Evolutionary conservation across 35 echinoderm and acorn worm species (phyloP).

Genomic region (Strongylocentrotus purpuratus): DNA sequence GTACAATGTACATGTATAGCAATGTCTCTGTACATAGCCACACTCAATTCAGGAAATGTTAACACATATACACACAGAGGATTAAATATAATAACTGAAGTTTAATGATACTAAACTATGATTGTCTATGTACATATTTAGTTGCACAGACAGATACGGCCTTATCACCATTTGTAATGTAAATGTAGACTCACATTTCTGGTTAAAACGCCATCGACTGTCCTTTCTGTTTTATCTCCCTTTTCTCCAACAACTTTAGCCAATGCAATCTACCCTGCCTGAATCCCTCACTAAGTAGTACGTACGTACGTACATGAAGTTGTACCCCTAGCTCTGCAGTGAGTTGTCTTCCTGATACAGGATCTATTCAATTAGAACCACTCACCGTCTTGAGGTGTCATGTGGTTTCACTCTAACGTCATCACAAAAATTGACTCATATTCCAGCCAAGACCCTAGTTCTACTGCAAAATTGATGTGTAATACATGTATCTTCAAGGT

Average conservation of each 20-base stretch:
- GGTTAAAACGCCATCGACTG: not conserved
- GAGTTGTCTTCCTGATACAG: not conserved
- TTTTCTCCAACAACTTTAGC: not conserved
- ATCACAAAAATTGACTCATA: not conserved
- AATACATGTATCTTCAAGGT: not conserved
- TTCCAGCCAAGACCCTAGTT: not conserved
- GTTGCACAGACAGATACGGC: too few relatives aligned
- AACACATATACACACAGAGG: too few relatives aligned
- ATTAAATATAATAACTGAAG: too few relatives aligned
- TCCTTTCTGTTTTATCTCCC: not conserved
- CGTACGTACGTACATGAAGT: not conserved
- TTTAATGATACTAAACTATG: too few relatives aligned
- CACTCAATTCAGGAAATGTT: too few relatives aligned
- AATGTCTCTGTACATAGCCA: too few relatives aligned
- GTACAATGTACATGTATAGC: not conserved
- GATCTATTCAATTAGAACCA: conserved; percentile 38
- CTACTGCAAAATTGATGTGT: not conserved
- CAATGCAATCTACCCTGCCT: not conserved
- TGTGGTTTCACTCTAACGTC: not conserved
- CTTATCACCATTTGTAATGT: too few relatives aligned
- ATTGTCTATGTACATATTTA: too few relatives aligned
- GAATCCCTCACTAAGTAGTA: not conserved
- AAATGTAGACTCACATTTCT: too few relatives aligned
- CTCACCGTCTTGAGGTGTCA: not conserved
- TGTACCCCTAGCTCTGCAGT: not conserved